Evolutionary conservation across 23 tunicate genomes (phyloP).

Genomic region (Styela clava): DNA sequence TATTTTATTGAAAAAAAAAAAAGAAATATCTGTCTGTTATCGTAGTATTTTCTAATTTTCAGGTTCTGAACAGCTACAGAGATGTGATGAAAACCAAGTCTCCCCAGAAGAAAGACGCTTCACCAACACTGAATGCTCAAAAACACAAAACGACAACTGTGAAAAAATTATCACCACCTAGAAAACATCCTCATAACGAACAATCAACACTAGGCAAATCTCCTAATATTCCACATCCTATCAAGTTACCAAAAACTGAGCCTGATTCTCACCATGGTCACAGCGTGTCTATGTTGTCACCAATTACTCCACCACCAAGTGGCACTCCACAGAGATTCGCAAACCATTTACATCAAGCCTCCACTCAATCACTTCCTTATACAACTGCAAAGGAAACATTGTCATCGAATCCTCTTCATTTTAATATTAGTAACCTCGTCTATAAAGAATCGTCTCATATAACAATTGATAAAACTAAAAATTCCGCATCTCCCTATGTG

Average conservation of each 20-base stretch:
- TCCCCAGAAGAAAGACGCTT: not conserved
- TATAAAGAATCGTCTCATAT: constrained; percentile 42
- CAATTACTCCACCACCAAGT: not conserved
- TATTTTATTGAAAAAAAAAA: too few relatives aligned
- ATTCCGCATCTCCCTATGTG: not conserved
- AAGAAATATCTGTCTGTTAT: too few relatives aligned
- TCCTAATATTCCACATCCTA: constrained; percentile 12
- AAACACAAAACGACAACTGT: constrained; percentile 15
- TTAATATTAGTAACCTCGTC: constrained; percentile 71
- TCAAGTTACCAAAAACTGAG: not conserved
- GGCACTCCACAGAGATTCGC: not conserved
- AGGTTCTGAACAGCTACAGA: constrained; percentile 74
- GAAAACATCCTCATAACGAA: not conserved
- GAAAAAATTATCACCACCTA: constrained; percentile 15
- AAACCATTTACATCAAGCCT: not conserved
- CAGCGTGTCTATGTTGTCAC: not conserved
- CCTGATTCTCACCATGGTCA: not conserved
- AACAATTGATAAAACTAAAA: not conserved
- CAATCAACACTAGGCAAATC: not conserved
- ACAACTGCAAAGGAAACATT: not conserved
- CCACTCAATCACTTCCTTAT: constrained; percentile 1
- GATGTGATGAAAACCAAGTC: constrained; percentile 40
- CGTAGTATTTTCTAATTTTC: too few relatives aligned
- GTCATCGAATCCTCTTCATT: constrained; percentile 46
- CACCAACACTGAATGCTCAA: not conserved